phyloP scores from a whole-genome alignment of 2,888 invertebrate species.

The Sycophila texana region DNA sequence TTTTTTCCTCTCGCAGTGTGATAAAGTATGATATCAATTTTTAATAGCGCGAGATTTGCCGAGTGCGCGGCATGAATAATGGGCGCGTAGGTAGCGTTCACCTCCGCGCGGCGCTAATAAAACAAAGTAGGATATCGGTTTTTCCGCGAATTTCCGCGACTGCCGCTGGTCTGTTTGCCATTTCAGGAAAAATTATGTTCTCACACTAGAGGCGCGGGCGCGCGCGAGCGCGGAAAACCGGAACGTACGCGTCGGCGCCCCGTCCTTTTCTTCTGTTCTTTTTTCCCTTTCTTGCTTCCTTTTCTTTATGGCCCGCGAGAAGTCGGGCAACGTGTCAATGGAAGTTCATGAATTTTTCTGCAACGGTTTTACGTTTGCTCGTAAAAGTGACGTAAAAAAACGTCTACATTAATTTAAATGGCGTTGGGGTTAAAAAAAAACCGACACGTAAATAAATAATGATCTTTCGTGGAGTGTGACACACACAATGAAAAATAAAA shows the following conservation, averaged over 20 bases:
- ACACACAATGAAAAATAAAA: too few relatives aligned
- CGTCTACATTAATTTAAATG: too few relatives aligned
- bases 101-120: constrained; percentile 26
- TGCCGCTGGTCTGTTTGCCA: constrained; percentile 6
- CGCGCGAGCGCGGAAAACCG: constrained; percentile 26
- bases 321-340: constrained; percentile 40
- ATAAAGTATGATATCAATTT: too few relatives aligned
- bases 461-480: too few relatives aligned
- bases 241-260: constrained; percentile 15
- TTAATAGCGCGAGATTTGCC: too few relatives aligned
- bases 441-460: too few relatives aligned
- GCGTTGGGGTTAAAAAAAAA: too few relatives aligned
- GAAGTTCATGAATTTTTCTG: too few relatives aligned
- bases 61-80: constrained; percentile 21
- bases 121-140: constrained; percentile 46
- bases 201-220: background rate
- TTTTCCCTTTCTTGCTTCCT: background rate
- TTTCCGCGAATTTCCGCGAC: constrained; percentile 42
- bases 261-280: constrained; percentile 19
- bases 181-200: constrained; percentile 49
- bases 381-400: too few relatives aligned
- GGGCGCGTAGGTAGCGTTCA: background rate
- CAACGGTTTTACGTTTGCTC: too few relatives aligned
- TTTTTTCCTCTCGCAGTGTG: too few relatives aligned
- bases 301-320: background rate